Base-by-base conservation (phyloP, 2,888 invertebrate species). In the Scotopteryx bipunctaria region DNA sequence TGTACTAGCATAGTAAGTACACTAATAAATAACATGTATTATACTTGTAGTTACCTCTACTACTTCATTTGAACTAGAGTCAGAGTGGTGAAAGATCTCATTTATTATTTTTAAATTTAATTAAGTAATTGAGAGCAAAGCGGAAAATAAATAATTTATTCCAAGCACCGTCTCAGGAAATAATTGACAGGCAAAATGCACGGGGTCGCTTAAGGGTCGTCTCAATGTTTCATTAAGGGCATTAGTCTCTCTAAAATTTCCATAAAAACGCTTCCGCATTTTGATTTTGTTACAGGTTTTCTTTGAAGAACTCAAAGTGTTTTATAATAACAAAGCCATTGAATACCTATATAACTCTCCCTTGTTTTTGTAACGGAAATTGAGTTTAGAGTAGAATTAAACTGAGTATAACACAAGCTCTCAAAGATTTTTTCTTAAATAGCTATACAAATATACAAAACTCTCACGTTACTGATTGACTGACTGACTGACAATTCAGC, bases 181-280 rank as follows among this genome's bases (percentile, higher is more conserved):
- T 71, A 78, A 77, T 77, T 78, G 69, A 67, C 70, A 71, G 66
- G 61, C 63, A 61, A 64, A 68, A 65, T 60, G 66, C 62, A 66
- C 52, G 63, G 66, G 63, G 67, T 64, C 63, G 59, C 66, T 67
- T 58, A 36, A 58, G 63, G 59, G 60, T 54, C 49, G 43, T 53
- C 64, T 63, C 62, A 63, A 61, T 54, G 64, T 73, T 78, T 75
- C 72, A 78, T 76, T 76, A 76, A 66, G 72, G 66, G 55, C 68
- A 66, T 73, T 75, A 64, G 63, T 65, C 59, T 55, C 55, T 61
- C 55, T 59, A 55, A 64, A 59, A 59, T 52, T 62, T 55, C 49
- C 60, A 54, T 55, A 43, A 41, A 44, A 56, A 58, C 43, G 59
- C 51, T 61, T 40, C 57, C 47, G 44, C 58, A 44, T 61, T 68